phyloP scores from a whole-genome alignment of 2,113 vertebrate species.

The Micromys minutus region DNA sequence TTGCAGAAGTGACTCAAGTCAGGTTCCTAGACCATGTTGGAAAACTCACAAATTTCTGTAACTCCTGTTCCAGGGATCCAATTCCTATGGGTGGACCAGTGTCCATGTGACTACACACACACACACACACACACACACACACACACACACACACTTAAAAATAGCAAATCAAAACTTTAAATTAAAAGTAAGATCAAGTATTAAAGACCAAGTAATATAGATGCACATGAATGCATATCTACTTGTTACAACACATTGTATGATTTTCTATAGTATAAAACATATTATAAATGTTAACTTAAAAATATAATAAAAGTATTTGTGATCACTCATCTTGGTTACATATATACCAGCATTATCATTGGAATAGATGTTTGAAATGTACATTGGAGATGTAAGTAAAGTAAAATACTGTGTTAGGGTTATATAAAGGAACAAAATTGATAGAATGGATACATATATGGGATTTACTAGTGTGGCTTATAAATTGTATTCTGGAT shows the following conservation, averaged over 20 bases:
- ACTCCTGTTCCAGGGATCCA: background rate
- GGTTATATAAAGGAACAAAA: background rate
- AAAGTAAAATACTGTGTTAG: background rate
- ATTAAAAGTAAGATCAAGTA: conserved; percentile 31
- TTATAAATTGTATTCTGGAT: background rate
- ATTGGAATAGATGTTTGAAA: background rate
- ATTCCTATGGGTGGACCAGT: background rate
- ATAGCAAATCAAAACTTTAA: background rate
- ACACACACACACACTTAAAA: background rate
- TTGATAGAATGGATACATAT: background rate
- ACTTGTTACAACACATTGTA: background rate
- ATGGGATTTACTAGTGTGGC: background rate
- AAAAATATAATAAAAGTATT: background rate
- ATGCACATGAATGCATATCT: conserved; percentile 14
- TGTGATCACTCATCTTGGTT: background rate
- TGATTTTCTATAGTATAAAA: background rate
- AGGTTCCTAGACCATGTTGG: background rate
- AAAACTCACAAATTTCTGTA: background rate
- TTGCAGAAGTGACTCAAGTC: background rate
- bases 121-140: background rate
- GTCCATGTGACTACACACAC: background rate
- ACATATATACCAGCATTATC: background rate
- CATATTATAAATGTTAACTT: background rate
- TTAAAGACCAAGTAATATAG: background rate
- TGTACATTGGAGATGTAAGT: background rate